These are phyloP conservation scores for Diplodus puntazzo DNA, from an alignment of 2,797 vertebrate genomes.

Conservation along the genomic window DNA sequence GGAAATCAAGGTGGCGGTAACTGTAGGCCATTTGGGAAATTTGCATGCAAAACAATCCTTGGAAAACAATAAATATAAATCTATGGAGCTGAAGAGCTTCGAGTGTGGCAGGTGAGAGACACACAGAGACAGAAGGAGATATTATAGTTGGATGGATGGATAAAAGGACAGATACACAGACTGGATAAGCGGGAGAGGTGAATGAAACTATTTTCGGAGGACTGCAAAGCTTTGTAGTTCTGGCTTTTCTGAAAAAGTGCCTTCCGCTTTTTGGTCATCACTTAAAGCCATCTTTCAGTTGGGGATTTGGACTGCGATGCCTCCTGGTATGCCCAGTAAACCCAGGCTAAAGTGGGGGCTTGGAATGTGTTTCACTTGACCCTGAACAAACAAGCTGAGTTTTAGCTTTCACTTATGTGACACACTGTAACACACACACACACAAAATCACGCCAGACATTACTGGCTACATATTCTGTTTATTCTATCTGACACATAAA, in stretches of 20 bases:
- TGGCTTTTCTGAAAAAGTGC: conserved; percentile 27
- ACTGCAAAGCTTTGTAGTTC: conserved; percentile 55
- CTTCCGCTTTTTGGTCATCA: conserved; percentile 46
- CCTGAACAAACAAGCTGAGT: conserved; percentile 23
- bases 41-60: conserved; percentile 32
- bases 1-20: background rate
- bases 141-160: conserved; percentile 17
- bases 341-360: conserved; percentile 36
- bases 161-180: conserved; percentile 17
- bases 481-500: background rate
- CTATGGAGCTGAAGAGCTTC: conserved; percentile 27
- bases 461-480: background rate
- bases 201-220: conserved; percentile 35
- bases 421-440: background rate
- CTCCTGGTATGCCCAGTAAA: conserved; percentile 45
- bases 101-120: conserved; percentile 42
- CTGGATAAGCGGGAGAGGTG: conserved; percentile 2
- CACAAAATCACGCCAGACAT: background rate
- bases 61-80: conserved; percentile 42
- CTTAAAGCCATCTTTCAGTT: conserved; percentile 57
- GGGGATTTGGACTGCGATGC: conserved; percentile 53
- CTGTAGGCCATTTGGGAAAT: conserved; percentile 25
- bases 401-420: conserved; percentile 17
- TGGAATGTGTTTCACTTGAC: conserved; percentile 37
- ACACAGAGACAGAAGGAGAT: conserved; percentile 3